A percentile compares a stretch with the other conserved stretches of the same genome.
Conservation (phyloP, 1,140 invertebrate genomes). For the Daktulosphaira vitifoliae region DNA sequence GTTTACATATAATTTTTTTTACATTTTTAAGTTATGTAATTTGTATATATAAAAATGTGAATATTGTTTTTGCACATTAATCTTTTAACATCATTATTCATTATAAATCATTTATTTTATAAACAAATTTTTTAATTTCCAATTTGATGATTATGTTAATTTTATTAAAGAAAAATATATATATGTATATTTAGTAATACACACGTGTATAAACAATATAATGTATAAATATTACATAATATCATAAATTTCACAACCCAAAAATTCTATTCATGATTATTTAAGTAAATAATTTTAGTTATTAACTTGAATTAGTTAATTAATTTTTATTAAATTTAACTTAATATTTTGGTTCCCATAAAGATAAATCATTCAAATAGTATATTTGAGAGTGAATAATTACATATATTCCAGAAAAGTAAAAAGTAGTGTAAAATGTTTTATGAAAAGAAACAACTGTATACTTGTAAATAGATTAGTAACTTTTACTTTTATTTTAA, state of each 20-base stretch:
- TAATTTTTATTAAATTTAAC: neutral
- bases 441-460: constrained; percentile 7
- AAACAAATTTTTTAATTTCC: neutral
- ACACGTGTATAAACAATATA: no score
- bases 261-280: neutral
- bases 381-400: no score
- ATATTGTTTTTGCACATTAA: constrained; percentile 9
- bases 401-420: no score
- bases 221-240: no score
- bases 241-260: no score
- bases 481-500: constrained; percentile 10
- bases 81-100: neutral
- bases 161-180: no score
- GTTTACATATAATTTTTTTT: constrained; percentile 5
- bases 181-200: no score
- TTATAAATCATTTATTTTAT: constrained; percentile 14
- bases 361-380: no score
- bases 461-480: constrained; percentile 26
- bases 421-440: no score
- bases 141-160: neutral
- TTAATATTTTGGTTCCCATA: no score
- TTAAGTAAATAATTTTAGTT: no score
- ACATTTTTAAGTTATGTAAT: neutral
- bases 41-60: constrained; percentile 25
- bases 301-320: neutral